Evolutionary conservation across 2,888 invertebrate genomes (phyloP).

Genomic region (Microctonus aethiopoides): DNA sequence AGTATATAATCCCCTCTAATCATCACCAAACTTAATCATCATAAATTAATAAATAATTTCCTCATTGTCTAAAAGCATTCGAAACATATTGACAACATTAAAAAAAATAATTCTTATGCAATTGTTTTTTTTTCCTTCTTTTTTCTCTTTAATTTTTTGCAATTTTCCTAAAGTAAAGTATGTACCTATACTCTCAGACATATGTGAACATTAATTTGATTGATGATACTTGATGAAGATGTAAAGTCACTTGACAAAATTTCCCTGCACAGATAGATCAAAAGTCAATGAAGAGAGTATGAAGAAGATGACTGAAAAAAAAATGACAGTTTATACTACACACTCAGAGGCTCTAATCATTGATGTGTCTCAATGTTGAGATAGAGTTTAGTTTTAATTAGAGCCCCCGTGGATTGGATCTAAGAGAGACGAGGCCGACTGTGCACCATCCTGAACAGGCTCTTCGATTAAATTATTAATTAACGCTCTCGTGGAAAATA

Average conservation of each 20-base stretch:
- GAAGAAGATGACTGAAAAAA: conserved; percentile 6
- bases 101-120: not conserved
- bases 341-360: not conserved
- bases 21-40: too few species aligned
- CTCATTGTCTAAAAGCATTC: too few species aligned
- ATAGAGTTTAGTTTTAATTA: conserved; percentile 55
- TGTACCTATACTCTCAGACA: not conserved
- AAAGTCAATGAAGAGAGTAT: not conserved
- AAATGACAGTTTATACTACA: too few species aligned
- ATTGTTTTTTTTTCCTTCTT: too few species aligned
- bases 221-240: not conserved
- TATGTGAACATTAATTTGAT: not conserved
- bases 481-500: conserved; percentile 64
- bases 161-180: too few species aligned
- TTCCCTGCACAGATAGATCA: not conserved
- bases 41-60: too few species aligned
- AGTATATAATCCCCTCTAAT: too few species aligned
- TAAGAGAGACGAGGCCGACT: conserved; percentile 25
- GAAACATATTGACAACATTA: too few species aligned
- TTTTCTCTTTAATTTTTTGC: too few species aligned
- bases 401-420: conserved; percentile 48
- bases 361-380: conserved; percentile 13
- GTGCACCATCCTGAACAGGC: conserved; percentile 52
- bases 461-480: conserved; percentile 67
- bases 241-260: not conserved